Conservation (phyloP, 2,113 vertebrate genomes). For the Myotis yumanensis region DNA sequence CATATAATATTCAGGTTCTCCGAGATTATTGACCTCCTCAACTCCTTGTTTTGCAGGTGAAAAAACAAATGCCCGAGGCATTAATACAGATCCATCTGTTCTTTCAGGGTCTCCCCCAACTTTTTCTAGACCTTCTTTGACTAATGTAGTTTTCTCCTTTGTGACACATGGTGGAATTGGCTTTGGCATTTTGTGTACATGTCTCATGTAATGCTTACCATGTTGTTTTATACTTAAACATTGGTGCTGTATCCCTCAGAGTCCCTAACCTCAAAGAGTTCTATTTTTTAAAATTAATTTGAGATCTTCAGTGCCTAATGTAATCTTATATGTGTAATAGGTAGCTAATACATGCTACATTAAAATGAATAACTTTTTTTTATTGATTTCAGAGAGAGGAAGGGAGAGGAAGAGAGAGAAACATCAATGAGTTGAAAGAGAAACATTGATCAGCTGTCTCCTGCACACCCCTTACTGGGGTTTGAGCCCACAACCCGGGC, state of each 20-base stretch:
- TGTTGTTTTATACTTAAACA: neutral
- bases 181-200: neutral
- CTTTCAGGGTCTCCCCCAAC: neutral
- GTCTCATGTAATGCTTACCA: neutral
- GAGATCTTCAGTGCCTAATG: neutral
- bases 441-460: too few species aligned
- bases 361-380: neutral
- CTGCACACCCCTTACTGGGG: too few species aligned
- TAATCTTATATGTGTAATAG: neutral
- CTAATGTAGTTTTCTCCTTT: neutral
- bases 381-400: too few species aligned
- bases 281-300: constrained; percentile 14
- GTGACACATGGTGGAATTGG: neutral
- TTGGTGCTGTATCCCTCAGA: neutral
- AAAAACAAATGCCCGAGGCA: neutral
- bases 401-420: too few species aligned
- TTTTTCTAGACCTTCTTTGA: neutral
- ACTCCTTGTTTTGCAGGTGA: neutral
- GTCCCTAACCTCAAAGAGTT: neutral
- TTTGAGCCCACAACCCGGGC: too few species aligned
- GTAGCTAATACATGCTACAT: constrained; percentile 2
- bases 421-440: too few species aligned
- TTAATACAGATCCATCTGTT: neutral
- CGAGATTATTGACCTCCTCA: neutral
- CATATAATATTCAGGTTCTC: neutral